Evolutionary conservation across 1,140 invertebrate species (phyloP).

Genomic region (Phymorhynchus buccinoides): DNA sequence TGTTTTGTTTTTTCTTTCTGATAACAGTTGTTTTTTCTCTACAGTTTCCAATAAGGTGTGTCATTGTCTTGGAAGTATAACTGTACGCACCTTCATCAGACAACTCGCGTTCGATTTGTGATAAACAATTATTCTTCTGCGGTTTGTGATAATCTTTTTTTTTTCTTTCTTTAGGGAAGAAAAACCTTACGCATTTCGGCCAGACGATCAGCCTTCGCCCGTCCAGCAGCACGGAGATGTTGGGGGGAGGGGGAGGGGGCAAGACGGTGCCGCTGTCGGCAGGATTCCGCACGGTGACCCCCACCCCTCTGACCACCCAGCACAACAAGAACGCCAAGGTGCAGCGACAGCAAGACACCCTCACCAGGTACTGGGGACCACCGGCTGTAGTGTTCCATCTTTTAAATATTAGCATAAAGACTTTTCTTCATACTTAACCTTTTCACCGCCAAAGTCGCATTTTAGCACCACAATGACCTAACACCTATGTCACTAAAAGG

Average conservation of each 20-base stretch:
- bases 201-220: constrained; percentile 26
- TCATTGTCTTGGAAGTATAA: no score
- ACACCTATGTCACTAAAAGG: no score
- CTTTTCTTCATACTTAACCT: no score
- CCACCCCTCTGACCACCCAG: constrained; percentile 57
- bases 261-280: constrained; percentile 30
- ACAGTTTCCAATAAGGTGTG: no score
- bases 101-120: no score
- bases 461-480: no score
- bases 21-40: no score
- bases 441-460: no score
- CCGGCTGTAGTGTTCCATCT: no score
- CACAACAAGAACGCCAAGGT: constrained; percentile 51
- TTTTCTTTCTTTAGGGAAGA: not conserved
- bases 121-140: not conserved
- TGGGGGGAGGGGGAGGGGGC: not conserved
- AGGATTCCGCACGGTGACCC: constrained; percentile 57
- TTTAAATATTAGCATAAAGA: no score
- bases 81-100: no score
- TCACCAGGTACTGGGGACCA: not conserved
- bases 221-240: constrained; percentile 36
- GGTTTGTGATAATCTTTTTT: not conserved
- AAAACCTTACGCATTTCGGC: not conserved
- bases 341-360: constrained; percentile 4
- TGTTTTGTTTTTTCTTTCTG: no score